Conservation (phyloP, 2,113 vertebrate species). For the Theristicus caerulescens region DNA sequence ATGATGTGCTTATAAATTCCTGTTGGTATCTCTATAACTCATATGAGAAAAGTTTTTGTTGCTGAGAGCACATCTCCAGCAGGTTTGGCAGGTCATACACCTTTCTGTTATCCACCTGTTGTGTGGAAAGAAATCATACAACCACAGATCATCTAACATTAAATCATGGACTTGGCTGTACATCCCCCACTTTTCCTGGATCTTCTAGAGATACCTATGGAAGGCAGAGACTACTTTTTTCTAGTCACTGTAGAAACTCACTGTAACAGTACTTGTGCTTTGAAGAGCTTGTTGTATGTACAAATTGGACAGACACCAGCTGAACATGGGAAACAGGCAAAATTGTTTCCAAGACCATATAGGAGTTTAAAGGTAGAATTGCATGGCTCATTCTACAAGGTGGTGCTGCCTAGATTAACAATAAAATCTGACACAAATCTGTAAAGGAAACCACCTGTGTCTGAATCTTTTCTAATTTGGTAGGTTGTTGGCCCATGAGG, state of each 20-base stretch:
- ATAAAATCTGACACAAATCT: background rate
- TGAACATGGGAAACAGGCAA: background rate
- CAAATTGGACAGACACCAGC: background rate
- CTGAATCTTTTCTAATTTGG: background rate
- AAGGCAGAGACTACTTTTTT: background rate
- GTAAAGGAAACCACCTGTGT: background rate
- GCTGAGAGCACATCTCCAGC: background rate
- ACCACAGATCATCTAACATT: background rate
- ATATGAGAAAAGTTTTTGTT: background rate
- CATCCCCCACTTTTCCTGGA: background rate
- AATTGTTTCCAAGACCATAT: background rate
- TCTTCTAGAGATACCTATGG: background rate
- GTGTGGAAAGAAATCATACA: background rate
- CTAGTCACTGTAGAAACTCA: background rate
- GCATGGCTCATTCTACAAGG: rapidly evolving
- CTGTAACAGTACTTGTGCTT: background rate
- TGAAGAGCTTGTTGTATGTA: background rate
- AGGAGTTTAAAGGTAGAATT: background rate
- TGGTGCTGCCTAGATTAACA: background rate
- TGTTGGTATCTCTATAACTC: background rate
- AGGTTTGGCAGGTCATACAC: constrained; percentile 10
- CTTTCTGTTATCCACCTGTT: background rate
- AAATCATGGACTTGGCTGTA: background rate
- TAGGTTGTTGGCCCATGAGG: background rate
- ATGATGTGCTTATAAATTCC: background rate